Conservation (phyloP, 2,888 invertebrate species). For the Seira sanloemensis region DNA sequence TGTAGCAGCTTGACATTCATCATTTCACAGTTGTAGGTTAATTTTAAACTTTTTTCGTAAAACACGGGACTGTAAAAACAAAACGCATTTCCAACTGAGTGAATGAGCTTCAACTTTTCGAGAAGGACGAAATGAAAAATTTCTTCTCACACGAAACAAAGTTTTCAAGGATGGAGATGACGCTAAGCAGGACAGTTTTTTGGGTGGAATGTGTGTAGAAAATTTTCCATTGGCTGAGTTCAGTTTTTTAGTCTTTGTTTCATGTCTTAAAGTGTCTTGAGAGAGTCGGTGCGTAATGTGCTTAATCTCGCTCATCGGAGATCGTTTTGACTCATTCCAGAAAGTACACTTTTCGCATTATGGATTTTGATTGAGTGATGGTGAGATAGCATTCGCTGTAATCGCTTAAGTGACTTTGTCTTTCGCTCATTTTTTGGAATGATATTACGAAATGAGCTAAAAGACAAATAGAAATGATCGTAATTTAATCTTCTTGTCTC, state of each 20-base stretch:
- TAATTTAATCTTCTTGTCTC: constrained; percentile 4
- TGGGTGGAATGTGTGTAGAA: neutral
- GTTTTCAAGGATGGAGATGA: neutral
- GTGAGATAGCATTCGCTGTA: neutral
- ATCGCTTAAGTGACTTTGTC: neutral
- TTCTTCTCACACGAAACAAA: too few species aligned
- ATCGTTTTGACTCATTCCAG: too few species aligned
- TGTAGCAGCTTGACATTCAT: neutral
- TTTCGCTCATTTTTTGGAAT: neutral
- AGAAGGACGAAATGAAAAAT: neutral
- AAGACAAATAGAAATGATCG: neutral
- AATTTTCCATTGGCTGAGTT: neutral
- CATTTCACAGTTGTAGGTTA: neutral
- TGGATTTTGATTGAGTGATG: neutral
- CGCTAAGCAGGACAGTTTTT: neutral
- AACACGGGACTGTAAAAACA: too few species aligned
- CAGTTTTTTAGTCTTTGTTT: too few species aligned
- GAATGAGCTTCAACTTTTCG: neutral
- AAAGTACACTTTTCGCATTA: neutral
- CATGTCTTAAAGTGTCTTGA: neutral
- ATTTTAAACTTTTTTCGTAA: too few species aligned
- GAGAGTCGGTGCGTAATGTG: neutral
- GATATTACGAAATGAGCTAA: neutral
- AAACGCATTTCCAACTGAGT: too few species aligned
- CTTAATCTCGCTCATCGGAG: neutral